Conservation (phyloP, 2,797 vertebrate genomes). For the Pseudochirops cupreus region DNA sequence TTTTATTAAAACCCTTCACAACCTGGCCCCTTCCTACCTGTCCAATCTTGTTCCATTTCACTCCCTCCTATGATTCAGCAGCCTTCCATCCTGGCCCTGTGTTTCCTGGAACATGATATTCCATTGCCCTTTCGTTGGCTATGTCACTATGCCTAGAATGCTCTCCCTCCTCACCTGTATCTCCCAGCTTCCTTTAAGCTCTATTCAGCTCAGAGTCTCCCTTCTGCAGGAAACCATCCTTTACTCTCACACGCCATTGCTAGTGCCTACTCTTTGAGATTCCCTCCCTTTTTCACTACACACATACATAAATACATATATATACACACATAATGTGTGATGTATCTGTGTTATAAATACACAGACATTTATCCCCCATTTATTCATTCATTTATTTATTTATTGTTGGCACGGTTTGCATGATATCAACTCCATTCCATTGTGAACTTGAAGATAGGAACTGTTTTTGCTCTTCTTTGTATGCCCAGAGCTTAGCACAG, state of each 20-base stretch:
- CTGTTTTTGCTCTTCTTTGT: background rate
- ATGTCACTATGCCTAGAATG: background rate
- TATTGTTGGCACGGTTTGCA: background rate
- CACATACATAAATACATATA: too few species aligned
- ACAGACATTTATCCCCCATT: background rate
- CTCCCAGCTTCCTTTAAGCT: background rate
- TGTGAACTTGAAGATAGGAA: background rate
- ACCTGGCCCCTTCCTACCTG: background rate
- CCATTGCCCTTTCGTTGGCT: background rate
- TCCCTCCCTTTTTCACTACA: background rate
- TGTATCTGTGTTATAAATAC: background rate
- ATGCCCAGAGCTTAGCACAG: background rate
- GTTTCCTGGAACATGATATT: background rate
- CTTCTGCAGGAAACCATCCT: rapidly evolving
- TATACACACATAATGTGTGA: too few species aligned
- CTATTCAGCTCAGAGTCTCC: background rate
- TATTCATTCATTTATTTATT: background rate
- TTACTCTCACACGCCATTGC: background rate
- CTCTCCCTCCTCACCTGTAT: background rate
- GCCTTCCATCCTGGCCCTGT: background rate
- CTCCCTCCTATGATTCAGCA: background rate
- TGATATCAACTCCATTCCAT: background rate
- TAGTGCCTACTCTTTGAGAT: background rate
- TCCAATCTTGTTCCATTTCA: background rate
- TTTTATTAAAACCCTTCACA: background rate